Base-by-base conservation (phyloP, 1,140 invertebrate genomes). In the Bombus consobrinus region DNA sequence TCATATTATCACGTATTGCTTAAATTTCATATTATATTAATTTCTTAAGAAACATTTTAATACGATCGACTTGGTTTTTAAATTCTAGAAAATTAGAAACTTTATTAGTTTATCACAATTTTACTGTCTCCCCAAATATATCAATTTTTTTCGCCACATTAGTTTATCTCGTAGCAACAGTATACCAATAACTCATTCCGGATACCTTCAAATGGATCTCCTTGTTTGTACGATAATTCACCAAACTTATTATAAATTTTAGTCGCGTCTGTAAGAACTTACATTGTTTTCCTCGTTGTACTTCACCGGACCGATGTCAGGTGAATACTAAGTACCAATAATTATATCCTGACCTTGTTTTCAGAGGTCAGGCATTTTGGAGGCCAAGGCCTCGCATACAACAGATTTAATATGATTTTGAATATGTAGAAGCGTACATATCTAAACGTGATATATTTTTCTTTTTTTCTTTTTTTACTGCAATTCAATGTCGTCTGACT, bases 291-390 rank as follows among this genome's bases (percentile, higher is more conserved):
- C 62, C 25, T 47, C 34, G 15, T 32, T 28, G 25, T 47, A 68
- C n/a, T 77, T 66, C 5, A 57, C 68, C 59, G 72, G 76, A 64
- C 72, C 43, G 53, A 84, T 68, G 62, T 18, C n/a, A 10, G 22
- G 28, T 22, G 85, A 87, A 90, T 87, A 79, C 69, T 37, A 87
- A 89, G n/a, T 34, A 28, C n/a, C 5, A 28, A 9, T 9, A 34
- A 59, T 87, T 72, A 25, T 22, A 41, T 22, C 18, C 6, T 28
- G 53, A 37, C 88, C 87, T 89, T 80, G 88, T 5, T 41, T 43
- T 57, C 3, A 68, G 69, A 87, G 84, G 88, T 80, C 72, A 62
- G 43, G 28, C 47, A 89, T 69, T 62, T 2, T 59, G 57, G 22
- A 86, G 71, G 77, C 71, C 68, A 77, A 53, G 47, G 76, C 6